Conservation (phyloP, 1,140 invertebrate genomes). For the Drosophila equinoxialis region DNA sequence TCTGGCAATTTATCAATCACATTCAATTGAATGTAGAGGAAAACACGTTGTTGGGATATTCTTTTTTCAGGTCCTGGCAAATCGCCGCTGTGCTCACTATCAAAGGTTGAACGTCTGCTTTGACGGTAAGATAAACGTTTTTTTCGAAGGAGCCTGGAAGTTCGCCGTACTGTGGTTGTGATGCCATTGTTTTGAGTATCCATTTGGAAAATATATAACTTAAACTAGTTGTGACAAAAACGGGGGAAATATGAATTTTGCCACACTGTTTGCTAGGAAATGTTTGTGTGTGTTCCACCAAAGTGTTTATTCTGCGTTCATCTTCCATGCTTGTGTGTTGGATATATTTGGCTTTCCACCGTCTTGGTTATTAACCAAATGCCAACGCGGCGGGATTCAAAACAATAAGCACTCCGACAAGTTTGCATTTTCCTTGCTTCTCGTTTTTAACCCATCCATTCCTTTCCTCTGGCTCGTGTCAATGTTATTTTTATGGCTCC, state of each 20-base stretch:
- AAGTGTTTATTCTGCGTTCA: background rate
- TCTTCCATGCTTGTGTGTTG: conserved; percentile 18
- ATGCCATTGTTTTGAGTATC: background rate
- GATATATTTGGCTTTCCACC: background rate
- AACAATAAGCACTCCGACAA: conserved; percentile 72
- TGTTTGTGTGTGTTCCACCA: background rate
- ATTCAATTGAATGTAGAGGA: conserved; percentile 68
- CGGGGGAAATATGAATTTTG: background rate
- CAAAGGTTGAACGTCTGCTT: conserved; percentile 3
- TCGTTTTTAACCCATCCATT: conserved; percentile 18
- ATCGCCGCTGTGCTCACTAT: background rate
- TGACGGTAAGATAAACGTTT: background rate
- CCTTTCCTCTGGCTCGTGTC: conserved; percentile 7
- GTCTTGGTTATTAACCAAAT: conserved; percentile 13
- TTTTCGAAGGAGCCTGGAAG: background rate
- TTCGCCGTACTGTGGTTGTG: background rate
- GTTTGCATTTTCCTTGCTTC: conserved; percentile 40
- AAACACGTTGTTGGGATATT: conserved; percentile 41
- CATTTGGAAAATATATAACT: conserved; percentile 9
- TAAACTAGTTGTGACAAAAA: too few species aligned
- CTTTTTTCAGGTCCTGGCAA: background rate
- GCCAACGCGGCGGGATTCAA: conserved; percentile 41
- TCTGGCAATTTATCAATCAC: conserved; percentile 48
- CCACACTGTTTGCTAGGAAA: background rate
- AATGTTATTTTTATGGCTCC: conserved; percentile 50